Conservation (phyloP, 2,113 vertebrate genomes). For the Pao palembangensis region DNA sequence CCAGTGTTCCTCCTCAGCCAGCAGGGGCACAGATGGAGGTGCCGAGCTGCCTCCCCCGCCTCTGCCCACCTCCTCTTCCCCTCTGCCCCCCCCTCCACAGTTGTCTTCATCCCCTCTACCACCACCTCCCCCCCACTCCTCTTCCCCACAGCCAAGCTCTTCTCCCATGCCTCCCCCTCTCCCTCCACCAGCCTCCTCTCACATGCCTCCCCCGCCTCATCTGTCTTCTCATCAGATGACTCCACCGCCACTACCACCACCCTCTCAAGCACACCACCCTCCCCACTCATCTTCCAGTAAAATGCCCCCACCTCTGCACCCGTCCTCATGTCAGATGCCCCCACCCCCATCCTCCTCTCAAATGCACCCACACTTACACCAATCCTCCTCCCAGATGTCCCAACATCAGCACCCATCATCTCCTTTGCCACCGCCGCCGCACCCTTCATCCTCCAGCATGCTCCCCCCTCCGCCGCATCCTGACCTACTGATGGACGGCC, state of each 20-base stretch:
- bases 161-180: conserved; percentile 32
- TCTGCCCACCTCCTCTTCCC: conserved; percentile 49
- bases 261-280: conserved; percentile 17
- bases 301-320: conserved; percentile 40
- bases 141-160: conserved; percentile 39
- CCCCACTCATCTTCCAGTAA: conserved; percentile 14
- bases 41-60: conserved; percentile 56
- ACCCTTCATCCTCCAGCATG: conserved; percentile 40
- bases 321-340: conserved; percentile 16
- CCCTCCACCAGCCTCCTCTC: conserved; percentile 31
- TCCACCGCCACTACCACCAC: conserved; percentile 6
- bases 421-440: conserved; percentile 34
- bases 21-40: conserved; percentile 62
- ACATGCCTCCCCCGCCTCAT: conserved; percentile 48
- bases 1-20: conserved; percentile 75
- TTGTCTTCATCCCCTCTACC: conserved; percentile 48
- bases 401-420: conserved; percentile 20
- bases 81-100: conserved; percentile 65
- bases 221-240: conserved; percentile 44
- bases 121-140: conserved; percentile 32
- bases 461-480: conserved; percentile 76
- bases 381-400: not conserved
- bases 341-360: conserved; percentile 14
- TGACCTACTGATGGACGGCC: conserved; percentile 76
- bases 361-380: conserved; percentile 22